Base-by-base conservation (phyloP, 2,888 invertebrate species). In the Cataglyphis albicans region DNA sequence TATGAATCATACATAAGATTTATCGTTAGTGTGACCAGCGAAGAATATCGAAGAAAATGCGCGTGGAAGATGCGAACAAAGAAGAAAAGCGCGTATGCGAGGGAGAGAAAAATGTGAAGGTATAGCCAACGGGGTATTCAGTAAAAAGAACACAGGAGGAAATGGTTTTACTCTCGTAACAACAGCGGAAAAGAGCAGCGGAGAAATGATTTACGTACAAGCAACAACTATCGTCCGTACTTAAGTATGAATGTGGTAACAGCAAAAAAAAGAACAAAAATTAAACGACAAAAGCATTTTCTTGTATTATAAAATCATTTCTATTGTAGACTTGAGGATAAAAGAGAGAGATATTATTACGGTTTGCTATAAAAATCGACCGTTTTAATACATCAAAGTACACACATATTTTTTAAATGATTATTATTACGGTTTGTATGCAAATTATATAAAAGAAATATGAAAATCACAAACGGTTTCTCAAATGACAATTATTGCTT, bases 201-300 rank as follows among this genome's bases (percentile, higher is more conserved):
- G 35, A 68, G 44, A 73, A 80, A 72, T 80, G 73, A 80, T 80
- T 80, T 80, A 80, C 78, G 78, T 72, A 73, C 44, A 72, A 57
- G 44, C 44, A 44, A 25, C 73, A 68, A 72, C 73, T 48, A 59
- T 44, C 44, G 59, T 70, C 18, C 32, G 70, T 72, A 65, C 6
- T 21, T 44, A 73, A 18, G 44, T 7, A 73, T 18, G 35, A 72
- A 48, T 59, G 32, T 44, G 25, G 21, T 61, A 32, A 44, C 32
- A 7, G 25, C 15, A 15, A 15, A 76, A n/a, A 21, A 25, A 44
- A 59, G 2, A n/a, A 72, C 3, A 21, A 78, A 59, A 80, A 80
- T 80, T 80, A 80, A 55, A 55, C 29, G 64, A 25, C 10, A 41
- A 78, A 12, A 72, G 9, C 57, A 32, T 57, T 59, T 15, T 12